Percentiles rank a stretch among this genome's conserved stretches.
phyloP scores from a whole-genome alignment of 2,888 invertebrate species.

The Choreutis nemorana region DNA sequence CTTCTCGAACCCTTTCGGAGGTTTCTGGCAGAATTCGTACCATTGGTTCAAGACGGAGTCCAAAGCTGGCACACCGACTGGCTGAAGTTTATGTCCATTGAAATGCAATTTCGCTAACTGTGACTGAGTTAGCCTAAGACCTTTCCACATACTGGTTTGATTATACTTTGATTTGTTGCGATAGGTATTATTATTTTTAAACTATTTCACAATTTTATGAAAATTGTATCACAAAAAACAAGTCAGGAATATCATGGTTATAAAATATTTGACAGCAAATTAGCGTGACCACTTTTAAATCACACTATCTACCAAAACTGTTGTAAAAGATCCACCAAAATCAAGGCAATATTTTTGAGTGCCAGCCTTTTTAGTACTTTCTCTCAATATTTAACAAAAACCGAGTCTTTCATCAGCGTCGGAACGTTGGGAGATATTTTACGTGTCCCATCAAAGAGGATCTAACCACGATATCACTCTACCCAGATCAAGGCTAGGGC shows the following conservation, averaged over 20 bases:
- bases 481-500: too few relatives aligned
- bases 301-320: constrained; percentile 2
- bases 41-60: constrained; percentile 70
- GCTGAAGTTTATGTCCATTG: constrained; percentile 45
- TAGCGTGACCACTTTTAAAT: constrained; percentile 2
- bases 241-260: constrained; percentile 56
- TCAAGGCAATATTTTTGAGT: too few relatives aligned
- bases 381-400: too few relatives aligned
- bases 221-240: too few relatives aligned
- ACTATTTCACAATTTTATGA: constrained; percentile 41
- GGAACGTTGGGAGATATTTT: too few relatives aligned
- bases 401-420: too few relatives aligned
- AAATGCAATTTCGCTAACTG: constrained; percentile 53
- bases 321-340: too few relatives aligned
- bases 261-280: constrained; percentile 35
- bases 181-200: too few relatives aligned
- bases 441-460: too few relatives aligned
- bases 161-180: constrained; percentile 5
- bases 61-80: constrained; percentile 59
- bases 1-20: constrained; percentile 94
- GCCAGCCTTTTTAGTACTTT: too few relatives aligned
- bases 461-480: too few relatives aligned
- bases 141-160: constrained; percentile 51
- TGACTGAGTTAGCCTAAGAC: constrained; percentile 53
- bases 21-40: constrained; percentile 75